Evolutionary conservation across 2,797 vertebrate species (phyloP), one percentile per base, ranked within the genome.

Genomic region (Malacoctenus gilli): DNA sequence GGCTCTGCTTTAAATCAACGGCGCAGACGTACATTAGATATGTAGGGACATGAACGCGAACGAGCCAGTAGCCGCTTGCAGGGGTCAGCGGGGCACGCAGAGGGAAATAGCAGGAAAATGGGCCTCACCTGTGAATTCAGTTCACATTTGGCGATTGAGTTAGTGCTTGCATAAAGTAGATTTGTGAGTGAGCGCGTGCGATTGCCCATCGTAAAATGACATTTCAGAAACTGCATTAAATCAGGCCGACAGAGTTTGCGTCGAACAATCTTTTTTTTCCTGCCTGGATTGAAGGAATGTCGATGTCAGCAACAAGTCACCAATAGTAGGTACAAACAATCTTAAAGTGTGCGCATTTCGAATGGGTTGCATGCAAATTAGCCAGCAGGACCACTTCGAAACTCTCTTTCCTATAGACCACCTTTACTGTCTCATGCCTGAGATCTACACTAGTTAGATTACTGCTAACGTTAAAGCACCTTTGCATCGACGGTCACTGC

Each of bases 41-140:
- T 84, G 76, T 86, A 52, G 19, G 40, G 73, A 73, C 83, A 82
- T 80, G 82, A 81, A 85, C 75, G 36, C 67, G 30, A 32, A 32
- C 30, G 35, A 53, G 59, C 75, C 63, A 14, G 68, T 75, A 80
- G 69, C 74, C 63, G 32, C 50, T 25, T 53, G 32, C 32, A 44
- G 41, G 62, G 81, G 84, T 85, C 84, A 84, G 36, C 10, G 7
- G 75, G 76, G 19, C 68, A 84, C 59, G 20, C 21, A 30, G 4
- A 52, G 44, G 69, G 77, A 76, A 78, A 81, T 78, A 70, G 75
- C 64, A 68, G 47, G 42, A 69, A 85, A 90, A 89, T 83, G 41
- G 68, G n/a, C 79, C 75, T 87, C 85, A 85, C 63, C 79, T 88
- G 82, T 64, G 74, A 79, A 80, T 77, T 48, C 49, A 43, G 39